Conservation (phyloP, 2,113 vertebrate genomes). For the Bos indicus region DNA sequence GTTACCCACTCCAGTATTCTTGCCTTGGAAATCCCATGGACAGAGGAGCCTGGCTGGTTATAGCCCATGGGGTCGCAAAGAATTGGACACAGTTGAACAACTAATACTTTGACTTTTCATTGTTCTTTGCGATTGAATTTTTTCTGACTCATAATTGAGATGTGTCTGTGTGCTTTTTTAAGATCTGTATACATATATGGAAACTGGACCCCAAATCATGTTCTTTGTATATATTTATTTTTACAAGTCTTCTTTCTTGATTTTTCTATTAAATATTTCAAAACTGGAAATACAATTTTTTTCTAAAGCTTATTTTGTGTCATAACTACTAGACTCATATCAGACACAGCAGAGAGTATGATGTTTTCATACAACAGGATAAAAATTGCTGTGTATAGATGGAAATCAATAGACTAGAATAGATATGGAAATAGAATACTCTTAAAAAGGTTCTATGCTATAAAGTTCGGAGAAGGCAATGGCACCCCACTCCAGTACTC, state of each 20-base stretch:
- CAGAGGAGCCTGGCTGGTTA: background rate
- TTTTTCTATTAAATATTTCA: slow-evolving; percentile 14
- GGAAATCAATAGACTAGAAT: background rate
- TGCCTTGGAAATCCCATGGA: background rate
- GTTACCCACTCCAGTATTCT: background rate
- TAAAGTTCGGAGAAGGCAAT: background rate
- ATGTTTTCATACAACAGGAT: background rate
- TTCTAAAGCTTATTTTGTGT: background rate
- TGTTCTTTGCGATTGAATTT: background rate
- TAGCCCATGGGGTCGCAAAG: background rate
- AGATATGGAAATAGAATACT: background rate
- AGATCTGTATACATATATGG: background rate
- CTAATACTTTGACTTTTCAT: background rate
- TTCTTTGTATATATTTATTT: background rate
- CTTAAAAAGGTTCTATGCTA: background rate
- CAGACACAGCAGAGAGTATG: background rate
- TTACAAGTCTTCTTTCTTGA: background rate
- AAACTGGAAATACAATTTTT: background rate
- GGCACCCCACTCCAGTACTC: too few species aligned
- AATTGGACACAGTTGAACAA: background rate
- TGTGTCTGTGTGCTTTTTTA: background rate
- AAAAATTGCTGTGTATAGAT: background rate
- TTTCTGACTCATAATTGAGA: background rate
- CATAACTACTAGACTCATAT: background rate
- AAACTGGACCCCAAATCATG: background rate